Evolutionary conservation across 2,888 invertebrate species (phyloP), one percentile per base, ranked within the genome.

Genomic region (Xanthia icteritia): DNA sequence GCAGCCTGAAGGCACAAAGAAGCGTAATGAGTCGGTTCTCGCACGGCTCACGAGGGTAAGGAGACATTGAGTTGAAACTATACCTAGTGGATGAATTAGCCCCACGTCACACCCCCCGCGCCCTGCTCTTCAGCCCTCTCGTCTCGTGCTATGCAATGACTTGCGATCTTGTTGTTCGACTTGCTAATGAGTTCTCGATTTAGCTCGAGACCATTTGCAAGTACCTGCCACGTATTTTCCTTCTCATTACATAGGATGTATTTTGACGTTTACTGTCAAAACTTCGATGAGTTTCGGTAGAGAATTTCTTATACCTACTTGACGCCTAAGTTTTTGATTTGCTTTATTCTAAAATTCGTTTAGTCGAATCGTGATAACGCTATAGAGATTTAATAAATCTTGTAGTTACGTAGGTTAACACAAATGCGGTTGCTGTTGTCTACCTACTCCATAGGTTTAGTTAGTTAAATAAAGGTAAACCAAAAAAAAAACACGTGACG

Each of bases 141-240:
- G 79, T 77, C 85, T 88, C 84, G 84, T 86, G 81, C 89, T 83
- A 87, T 90, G 90, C 91, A 91, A 94, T 94, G 94, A 94, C 94
- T 94, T 93, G 94, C 94, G 91, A 91, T 92, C 91, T 90, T 92
- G 92, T 94, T 94, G 94, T 94, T 94, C 92, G 93, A 94, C 94
- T 94, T 94, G 93, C 94, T 94, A 94, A 94, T 94, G 94, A 94
- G 94, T 94, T 94, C 93, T 93, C 92, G 92, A 94, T 94, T 92
- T 92, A 92, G 91, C 91, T 89, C 88, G 87, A 90, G 89, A 88
- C 89, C 87, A 88, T 92, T 92, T 91, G 90, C 89, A 91, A 93
- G 90, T 91, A 88, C 87, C 89, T 90, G 88, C 88, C 89, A 91
- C 87, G 90, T 90, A 91, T 92, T 93, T 93, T 93, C 89, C 91